Base-by-base conservation (phyloP, 2,113 vertebrate species). In the Atherinomorus stipes region DNA sequence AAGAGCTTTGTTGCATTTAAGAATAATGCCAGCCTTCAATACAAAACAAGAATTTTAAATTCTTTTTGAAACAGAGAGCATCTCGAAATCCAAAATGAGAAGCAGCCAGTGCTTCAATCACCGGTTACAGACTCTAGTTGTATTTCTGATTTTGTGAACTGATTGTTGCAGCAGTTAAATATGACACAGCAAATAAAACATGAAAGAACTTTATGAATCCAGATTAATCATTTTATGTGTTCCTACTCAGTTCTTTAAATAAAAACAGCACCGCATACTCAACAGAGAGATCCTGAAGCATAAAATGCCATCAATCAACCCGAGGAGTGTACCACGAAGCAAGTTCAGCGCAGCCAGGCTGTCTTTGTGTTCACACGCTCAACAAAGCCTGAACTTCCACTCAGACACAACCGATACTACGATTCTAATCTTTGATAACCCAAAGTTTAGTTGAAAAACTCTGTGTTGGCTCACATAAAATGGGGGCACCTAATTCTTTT, bases 181-280 rank as follows among this genome's bases (percentile, higher is more conserved):
- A n/a, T 77, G 59, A 73, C 59, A 28, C 49, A 38, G 65, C 15
- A 34, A 54, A 68, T 31, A 1, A 54, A 38, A 19, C 52, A 45
- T 16, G 42, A 45, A 26, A 58, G 0, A 6, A 23, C 45, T 23
- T 47, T 15, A 11, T 19, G 28, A 21, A 44, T 2, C 34, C 31
- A 34, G 31, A 42, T 42, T 42, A 13, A 13, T 11, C 11, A 7
- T 44, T 44, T 44, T 15, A 44, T 18, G n/a, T 7, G 10, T n/a
- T n/a, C 57, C 13, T 28, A 12, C 15, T 47, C 22, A 50, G 7
- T 28, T 56, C 12, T 26, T 63, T 15, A 21, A 13, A 45, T 21
- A 37, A 42, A 51, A 52, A 18, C 6, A 40, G 22, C 16, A 4
- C 13, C 18, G 9, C 12, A 65, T 13, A n/a, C 11, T 15, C 37